phyloP scores from a whole-genome alignment of 2,797 vertebrate genomes.

The Danio jaintianensis region DNA sequence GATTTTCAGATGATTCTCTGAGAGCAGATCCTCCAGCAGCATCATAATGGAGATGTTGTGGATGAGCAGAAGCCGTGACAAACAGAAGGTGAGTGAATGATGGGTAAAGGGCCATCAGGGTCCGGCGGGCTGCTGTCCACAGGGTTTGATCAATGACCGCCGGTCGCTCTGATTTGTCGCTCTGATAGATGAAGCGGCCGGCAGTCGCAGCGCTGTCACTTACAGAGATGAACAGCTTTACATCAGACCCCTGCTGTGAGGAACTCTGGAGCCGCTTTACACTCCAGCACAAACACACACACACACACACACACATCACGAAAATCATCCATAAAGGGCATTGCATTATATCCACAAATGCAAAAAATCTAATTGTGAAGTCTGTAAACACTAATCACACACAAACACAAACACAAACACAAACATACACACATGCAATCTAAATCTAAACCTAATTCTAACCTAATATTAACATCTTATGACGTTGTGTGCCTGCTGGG shows the following conservation, averaged over 20 bases:
- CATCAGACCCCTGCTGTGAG: slow-evolving; percentile 44
- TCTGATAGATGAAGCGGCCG: slow-evolving; percentile 67
- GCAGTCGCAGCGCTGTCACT: slow-evolving; percentile 61
- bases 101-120: slow-evolving; percentile 47
- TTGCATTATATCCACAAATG: not conserved
- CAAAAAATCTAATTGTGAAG: not conserved
- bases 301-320: not conserved
- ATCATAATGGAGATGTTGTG: not conserved
- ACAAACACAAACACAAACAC: too few species aligned
- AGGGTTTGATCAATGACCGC: slow-evolving; percentile 63
- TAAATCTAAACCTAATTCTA: too few species aligned
- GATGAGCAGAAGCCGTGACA: slow-evolving; percentile 1
- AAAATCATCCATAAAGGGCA: not conserved
- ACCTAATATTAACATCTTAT: too few species aligned
- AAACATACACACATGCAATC: too few species aligned
- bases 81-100: slow-evolving; percentile 44
- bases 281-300: not conserved
- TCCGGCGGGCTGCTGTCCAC: slow-evolving; percentile 45
- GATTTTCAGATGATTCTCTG: too few species aligned
- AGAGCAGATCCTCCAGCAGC: not conserved
- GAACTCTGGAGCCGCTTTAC: not conserved
- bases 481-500: too few species aligned
- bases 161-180: slow-evolving; percentile 62
- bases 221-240: slow-evolving; percentile 64
- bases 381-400: not conserved